Percentiles rank a stretch among this genome's conserved stretches.
Conservation (phyloP, 2,888 invertebrate genomes). For the Leuctra nigra region DNA sequence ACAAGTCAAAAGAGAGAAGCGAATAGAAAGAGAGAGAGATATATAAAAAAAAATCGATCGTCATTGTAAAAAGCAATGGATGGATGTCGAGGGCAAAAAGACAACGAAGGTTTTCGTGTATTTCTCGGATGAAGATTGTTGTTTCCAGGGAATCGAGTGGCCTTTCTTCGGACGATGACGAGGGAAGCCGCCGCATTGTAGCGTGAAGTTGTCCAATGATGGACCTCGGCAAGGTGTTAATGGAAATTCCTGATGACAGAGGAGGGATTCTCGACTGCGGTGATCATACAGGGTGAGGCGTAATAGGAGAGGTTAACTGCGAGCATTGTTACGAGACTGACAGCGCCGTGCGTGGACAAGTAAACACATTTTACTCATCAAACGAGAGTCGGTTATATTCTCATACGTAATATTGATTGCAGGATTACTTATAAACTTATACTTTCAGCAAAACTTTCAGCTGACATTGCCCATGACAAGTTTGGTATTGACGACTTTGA, state of each 20-base stretch:
- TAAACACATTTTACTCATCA: no score
- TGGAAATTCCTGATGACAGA: slow-evolving; percentile 27
- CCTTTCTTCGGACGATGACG: slow-evolving; percentile 27
- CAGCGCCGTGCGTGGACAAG: no score
- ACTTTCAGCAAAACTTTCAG: no score
- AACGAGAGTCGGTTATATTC: no score
- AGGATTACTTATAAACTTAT: no score
- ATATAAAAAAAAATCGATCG: not conserved
- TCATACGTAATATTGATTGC: no score
- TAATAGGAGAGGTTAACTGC: no score
- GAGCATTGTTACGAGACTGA: no score
- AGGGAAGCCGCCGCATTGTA: slow-evolving; percentile 5
- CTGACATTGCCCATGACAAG: no score
- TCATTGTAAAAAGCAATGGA: slow-evolving; percentile 7
- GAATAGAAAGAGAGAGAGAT: slow-evolving; percentile 3
- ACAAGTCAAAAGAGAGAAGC: slow-evolving; percentile 8
- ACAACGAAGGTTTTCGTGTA: slow-evolving; percentile 1
- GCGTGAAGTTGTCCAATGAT: slow-evolving; percentile 5
- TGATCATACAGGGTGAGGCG: slow-evolving; percentile 12
- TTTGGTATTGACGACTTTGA: no score
- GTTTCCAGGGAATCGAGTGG: slow-evolving; percentile 24
- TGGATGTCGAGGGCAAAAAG: slow-evolving; percentile 16
- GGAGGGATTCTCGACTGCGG: slow-evolving; percentile 10
- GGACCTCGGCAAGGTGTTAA: slow-evolving; percentile 19
- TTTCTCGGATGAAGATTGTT: slow-evolving; percentile 24